Evolutionary conservation across 1,140 invertebrate species (phyloP).

Genomic region (Halesus radiatus): DNA sequence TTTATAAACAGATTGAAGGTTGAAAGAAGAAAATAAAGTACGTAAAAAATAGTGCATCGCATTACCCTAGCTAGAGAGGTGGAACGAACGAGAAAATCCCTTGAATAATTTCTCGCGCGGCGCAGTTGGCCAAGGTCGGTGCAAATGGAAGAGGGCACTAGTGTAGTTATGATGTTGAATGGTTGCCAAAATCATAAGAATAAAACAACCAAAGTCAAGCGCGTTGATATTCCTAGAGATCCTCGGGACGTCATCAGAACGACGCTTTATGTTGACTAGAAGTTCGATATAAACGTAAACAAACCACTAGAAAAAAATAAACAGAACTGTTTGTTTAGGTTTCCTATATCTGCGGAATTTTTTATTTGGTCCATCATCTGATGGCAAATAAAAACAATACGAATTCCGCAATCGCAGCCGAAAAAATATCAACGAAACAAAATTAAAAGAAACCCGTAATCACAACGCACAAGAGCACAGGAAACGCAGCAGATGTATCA

Average conservation of each 20-base stretch:
- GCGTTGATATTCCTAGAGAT: constrained; percentile 4
- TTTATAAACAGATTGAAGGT: no score
- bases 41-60: no score
- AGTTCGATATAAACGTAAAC: not conserved
- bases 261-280: not conserved
- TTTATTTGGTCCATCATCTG: no score
- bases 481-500: no score
- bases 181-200: constrained; percentile 20
- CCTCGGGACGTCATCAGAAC: not conserved
- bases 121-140: constrained; percentile 45
- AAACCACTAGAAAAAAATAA: not conserved
- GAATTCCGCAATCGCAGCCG: no score
- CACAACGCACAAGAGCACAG: no score
- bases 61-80: no score
- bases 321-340: not conserved
- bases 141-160: constrained; percentile 28
- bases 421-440: no score
- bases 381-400: no score
- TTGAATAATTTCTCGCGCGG: constrained; percentile 15
- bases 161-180: constrained; percentile 35
- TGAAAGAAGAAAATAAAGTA: no score
- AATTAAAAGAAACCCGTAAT: no score
- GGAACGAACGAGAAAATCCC: constrained; percentile 7
- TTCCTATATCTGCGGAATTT: not conserved
- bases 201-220: constrained; percentile 42